Percentiles rank a stretch among this genome's conserved stretches.
Evolutionary conservation across 1,140 invertebrate genomes (phyloP).

Genomic region (Apis florea): DNA sequence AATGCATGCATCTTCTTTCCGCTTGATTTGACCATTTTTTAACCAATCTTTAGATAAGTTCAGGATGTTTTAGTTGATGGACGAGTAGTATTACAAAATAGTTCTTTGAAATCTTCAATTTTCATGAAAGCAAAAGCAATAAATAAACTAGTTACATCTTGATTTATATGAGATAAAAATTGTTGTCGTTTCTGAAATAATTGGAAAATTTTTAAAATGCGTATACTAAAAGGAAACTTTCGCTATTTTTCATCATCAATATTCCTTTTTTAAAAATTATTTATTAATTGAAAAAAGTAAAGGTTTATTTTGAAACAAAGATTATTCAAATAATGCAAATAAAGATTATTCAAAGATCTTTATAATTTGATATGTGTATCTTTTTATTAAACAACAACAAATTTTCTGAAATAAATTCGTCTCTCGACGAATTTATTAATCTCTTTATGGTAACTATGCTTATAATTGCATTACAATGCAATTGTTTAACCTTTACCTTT

Average conservation of each 20-base stretch:
- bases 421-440: background rate
- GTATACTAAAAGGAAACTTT: background rate
- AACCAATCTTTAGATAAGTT: background rate
- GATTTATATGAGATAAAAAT: background rate
- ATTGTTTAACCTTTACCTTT: background rate
- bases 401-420: background rate
- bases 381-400: too few species aligned
- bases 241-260: background rate
- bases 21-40: background rate
- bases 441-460: background rate
- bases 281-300: too few species aligned
- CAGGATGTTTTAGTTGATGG: background rate
- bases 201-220: background rate
- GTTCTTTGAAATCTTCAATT: constrained; percentile 1
- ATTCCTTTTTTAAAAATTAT: too few species aligned
- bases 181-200: background rate
- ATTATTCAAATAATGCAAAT: too few species aligned
- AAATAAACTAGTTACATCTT: background rate
- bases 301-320: too few species aligned
- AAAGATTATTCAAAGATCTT: too few species aligned
- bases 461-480: background rate
- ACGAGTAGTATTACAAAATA: background rate
- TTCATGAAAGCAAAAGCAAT: constrained; percentile 10
- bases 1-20: background rate
- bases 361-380: too few species aligned